phyloP scores from a whole-genome alignment of 30 jellyfish, hydroid and myxozoan genomes.

The Aurelia coerulea region DNA sequence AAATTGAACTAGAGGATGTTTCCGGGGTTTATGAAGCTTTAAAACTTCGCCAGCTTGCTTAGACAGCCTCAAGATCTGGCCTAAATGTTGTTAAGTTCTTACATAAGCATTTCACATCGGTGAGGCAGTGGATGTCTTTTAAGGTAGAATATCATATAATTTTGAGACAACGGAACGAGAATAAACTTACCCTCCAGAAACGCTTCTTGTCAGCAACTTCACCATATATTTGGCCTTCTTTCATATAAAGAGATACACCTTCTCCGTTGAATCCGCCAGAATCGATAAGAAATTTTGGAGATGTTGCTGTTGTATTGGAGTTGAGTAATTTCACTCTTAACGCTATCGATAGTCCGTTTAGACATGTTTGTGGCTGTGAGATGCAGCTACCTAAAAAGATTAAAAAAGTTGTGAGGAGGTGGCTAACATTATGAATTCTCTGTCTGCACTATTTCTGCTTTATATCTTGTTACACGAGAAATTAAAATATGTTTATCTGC shows the following conservation, averaged over 20 bases:
- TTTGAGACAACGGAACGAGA: too few species aligned
- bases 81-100: too few species aligned
- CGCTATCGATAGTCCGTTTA: conserved; percentile 82
- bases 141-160: background rate
- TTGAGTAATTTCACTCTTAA: conserved; percentile 54
- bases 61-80: too few species aligned
- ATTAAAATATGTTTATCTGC: too few species aligned
- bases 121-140: background rate
- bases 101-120: too few species aligned
- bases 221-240: conserved; percentile 23
- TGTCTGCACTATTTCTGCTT: too few species aligned
- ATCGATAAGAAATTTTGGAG: conserved; percentile 71
- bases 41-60: too few species aligned
- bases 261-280: conserved; percentile 89
- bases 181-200: conserved; percentile 84
- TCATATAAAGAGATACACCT: conserved; percentile 75
- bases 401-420: too few species aligned
- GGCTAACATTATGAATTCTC: too few species aligned
- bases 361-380: conserved; percentile 77
- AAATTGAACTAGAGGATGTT: too few species aligned
- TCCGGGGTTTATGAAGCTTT: too few species aligned
- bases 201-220: conserved; percentile 78
- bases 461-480: too few species aligned
- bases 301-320: conserved; percentile 5
- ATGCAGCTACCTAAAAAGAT: conserved; percentile 77